Conservation (phyloP, 2,113 vertebrate species). For the Tragelaphus imberbis region DNA sequence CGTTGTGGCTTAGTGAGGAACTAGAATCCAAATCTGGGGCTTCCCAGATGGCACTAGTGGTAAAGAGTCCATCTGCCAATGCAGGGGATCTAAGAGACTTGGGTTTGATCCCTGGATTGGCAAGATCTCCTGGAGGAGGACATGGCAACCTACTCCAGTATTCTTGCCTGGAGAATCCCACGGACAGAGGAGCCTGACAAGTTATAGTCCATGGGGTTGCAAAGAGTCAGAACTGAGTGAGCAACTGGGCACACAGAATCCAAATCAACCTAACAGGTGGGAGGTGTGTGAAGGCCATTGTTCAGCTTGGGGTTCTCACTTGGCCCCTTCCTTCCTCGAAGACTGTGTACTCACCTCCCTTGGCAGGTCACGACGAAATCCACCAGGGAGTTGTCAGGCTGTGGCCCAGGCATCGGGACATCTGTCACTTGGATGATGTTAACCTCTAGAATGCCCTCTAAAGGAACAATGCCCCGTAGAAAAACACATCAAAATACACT, state of each 20-base stretch:
- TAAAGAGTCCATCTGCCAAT: not conserved
- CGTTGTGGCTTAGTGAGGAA: not conserved
- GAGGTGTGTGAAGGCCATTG: not conserved
- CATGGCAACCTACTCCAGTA: not conserved
- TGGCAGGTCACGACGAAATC: constrained; percentile 91
- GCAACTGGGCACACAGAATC: not conserved
- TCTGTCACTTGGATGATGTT: constrained; percentile 80
- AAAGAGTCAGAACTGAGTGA: not conserved
- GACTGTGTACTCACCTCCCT: constrained; percentile 83
- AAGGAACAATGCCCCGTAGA: not conserved
- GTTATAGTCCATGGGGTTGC: not conserved
- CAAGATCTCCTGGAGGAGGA: not conserved
- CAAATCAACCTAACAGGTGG: not conserved
- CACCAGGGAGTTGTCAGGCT: constrained; percentile 82
- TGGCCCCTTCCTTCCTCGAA: not conserved
- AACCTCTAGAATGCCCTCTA: constrained; percentile 84
- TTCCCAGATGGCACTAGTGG: not conserved
- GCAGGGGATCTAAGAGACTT: not conserved
- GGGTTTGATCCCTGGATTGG: not conserved
- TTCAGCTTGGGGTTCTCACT: not conserved
- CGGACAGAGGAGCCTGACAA: not conserved
- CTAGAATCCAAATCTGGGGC: not conserved
- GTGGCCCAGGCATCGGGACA: constrained; percentile 76
- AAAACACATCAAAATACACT: not conserved
- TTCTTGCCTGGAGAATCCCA: not conserved